phyloP scores from a whole-genome alignment of 1,140 invertebrate species.

The Vollenhovia emeryi region DNA sequence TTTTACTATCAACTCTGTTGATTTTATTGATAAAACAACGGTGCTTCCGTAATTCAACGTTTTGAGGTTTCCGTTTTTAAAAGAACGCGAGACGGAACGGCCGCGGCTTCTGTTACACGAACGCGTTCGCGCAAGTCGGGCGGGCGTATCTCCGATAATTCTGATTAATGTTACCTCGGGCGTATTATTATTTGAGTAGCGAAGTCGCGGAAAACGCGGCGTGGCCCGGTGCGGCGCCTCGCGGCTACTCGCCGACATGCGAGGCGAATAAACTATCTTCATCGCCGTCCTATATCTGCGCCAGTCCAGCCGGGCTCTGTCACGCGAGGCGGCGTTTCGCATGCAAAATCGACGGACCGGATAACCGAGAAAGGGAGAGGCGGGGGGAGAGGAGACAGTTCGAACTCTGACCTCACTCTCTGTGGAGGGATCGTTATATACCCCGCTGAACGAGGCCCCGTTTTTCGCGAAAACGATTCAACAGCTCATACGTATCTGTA shows the following conservation, averaged over 20 bases:
- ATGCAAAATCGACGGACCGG: slow-evolving; percentile 59
- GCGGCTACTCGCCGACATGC: slow-evolving; percentile 45
- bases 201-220: slow-evolving; percentile 20
- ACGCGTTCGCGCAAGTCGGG: neutral
- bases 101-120: neutral
- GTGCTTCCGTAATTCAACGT: neutral
- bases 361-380: slow-evolving; percentile 55
- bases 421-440: slow-evolving; percentile 28
- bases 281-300: slow-evolving; percentile 65
- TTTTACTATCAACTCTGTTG: neutral
- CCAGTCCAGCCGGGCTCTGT: slow-evolving; percentile 39
- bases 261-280: slow-evolving; percentile 56
- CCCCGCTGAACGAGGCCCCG: slow-evolving; percentile 4
- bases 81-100: too few species aligned
- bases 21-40: neutral
- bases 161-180: slow-evolving; percentile 35
- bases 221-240: neutral
- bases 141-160: slow-evolving; percentile 10
- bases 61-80: neutral
- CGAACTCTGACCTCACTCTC: slow-evolving; percentile 50
- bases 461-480: slow-evolving; percentile 56
- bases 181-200: slow-evolving; percentile 36
- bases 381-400: slow-evolving; percentile 9
- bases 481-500: neutral
- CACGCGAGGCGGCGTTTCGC: slow-evolving; percentile 59